Base-by-base conservation (phyloP, 2,888 invertebrate genomes). In the Diarsia brunnea region DNA sequence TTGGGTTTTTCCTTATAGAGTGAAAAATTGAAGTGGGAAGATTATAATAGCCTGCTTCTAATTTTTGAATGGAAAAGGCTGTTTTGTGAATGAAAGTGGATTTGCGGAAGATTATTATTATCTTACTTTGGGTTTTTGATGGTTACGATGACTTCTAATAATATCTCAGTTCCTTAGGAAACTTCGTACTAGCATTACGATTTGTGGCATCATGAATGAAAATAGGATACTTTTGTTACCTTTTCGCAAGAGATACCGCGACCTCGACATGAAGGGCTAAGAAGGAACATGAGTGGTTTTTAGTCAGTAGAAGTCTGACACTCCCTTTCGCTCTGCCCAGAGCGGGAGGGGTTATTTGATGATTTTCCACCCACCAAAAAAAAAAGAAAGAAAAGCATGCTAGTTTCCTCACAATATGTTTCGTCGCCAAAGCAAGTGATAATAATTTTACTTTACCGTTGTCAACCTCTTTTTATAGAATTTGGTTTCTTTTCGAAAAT, bases 1-100 rank as follows among this genome's bases (percentile, higher is more conserved):
- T 12, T 60, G 19, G 19, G 16, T 14, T 55, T 71, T 78, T 66
- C 47, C 60, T 61, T 53, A 31, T 14, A 7, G 19, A 55, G 27
- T 66, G 24, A 71, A 53, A 61, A 71, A 65, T 71, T 55, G 38
- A 53, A 71, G 38, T 60, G 45, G 55, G 45, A 4, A 47, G 60
- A 66, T 77, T n/a, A 51, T 61, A 4, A 38, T 70, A 45, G 49
- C 21, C 2, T 24, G 31, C 24, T 61, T 43, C 47, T 38, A 38
- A 76, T 47, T 47, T 53, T 63, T 24, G 45, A n/a, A 53, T 49
- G 10, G 11, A 5, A 12, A 60, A 24, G 31, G 10, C 8, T 38
- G 47, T 11, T 31, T 66, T 58, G n/a, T 69, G 14, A 69, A 55
- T 19, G 24, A 24, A 55, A 14, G 10, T 24, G 53, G 38, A 38